A percentile compares a stretch with the other conserved stretches of the same genome.
Conservation (phyloP, 2,888 invertebrate genomes). For the Himalopsyche japonica region DNA sequence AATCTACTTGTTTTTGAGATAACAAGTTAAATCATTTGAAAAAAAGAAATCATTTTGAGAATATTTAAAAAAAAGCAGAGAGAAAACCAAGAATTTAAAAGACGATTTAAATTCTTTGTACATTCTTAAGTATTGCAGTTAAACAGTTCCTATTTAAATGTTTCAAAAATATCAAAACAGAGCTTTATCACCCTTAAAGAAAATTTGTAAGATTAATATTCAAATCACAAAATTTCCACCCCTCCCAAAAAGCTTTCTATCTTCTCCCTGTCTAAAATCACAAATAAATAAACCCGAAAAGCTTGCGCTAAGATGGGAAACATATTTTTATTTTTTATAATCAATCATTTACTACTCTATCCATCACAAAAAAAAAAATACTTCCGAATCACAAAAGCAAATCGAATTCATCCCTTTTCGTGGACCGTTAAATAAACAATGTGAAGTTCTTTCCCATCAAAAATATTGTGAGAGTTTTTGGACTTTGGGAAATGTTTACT, state of each 20-base stretch:
- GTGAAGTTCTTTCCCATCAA: neutral
- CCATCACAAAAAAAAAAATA: neutral
- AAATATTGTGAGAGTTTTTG: neutral
- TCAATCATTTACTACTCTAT: neutral
- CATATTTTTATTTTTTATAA: neutral
- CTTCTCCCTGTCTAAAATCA: neutral
- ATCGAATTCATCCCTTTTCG: neutral
- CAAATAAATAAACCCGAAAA: neutral
- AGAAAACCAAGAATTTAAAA: too few relatives aligned
- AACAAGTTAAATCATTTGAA: too few relatives aligned
- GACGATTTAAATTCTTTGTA: too few relatives aligned
- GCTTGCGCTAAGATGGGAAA: neutral
- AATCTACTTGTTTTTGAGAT: too few relatives aligned
- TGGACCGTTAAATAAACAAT: neutral
- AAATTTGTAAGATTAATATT: neutral
- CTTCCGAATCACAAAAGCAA: neutral
- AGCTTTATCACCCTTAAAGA: neutral
- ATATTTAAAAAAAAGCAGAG: too few relatives aligned
- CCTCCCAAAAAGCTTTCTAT: neutral
- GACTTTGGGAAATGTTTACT: slow-evolving; percentile 20
- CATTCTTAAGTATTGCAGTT: too few relatives aligned
- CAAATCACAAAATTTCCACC: neutral
- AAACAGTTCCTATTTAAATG: neutral
- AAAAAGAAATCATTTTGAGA: too few relatives aligned
- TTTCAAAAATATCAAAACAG: neutral